A percentile compares a stretch with the other conserved stretches of the same genome.
Conservation (phyloP, 2,888 invertebrate species). For the Cephus sareptanus region DNA sequence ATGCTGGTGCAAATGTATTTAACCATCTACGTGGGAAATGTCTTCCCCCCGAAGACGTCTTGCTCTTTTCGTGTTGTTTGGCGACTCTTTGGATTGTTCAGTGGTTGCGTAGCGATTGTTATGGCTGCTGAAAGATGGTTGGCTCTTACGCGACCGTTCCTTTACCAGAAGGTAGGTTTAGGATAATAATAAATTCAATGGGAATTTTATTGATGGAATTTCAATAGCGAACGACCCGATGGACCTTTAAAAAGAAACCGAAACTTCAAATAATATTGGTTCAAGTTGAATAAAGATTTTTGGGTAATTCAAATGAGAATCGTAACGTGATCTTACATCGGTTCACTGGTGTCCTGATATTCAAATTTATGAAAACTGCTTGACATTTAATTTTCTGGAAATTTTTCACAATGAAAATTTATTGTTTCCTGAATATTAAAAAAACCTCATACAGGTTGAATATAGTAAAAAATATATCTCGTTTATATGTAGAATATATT, state of each 20-base stretch:
- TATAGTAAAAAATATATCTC: too few relatives aligned
- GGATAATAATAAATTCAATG: not conserved
- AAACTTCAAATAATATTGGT: too few relatives aligned
- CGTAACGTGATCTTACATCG: too few relatives aligned
- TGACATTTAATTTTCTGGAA: not conserved
- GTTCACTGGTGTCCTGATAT: not conserved
- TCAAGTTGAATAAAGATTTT: not conserved
- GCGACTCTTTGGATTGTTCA: conserved; percentile 86
- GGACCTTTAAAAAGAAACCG: too few relatives aligned
- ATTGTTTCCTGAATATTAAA: not conserved
- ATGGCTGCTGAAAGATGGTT: conserved; percentile 91
- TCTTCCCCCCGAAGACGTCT: conserved; percentile 67
- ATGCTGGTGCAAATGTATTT: conserved; percentile 80
- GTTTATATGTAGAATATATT: too few relatives aligned
- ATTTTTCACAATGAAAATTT: not conserved
- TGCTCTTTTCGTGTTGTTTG: conserved; percentile 79
- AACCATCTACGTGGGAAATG: conserved; percentile 65
- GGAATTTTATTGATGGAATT: not conserved
- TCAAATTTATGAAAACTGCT: not conserved
- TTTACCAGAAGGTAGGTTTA: conserved; percentile 83
- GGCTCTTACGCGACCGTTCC: conserved; percentile 86
- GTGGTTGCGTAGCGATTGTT: conserved; percentile 87
- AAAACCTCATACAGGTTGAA: too few relatives aligned
- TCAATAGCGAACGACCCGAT: too few relatives aligned
- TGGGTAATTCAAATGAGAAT: not conserved